Evolutionary conservation across 2,113 vertebrate species (phyloP), one percentile per base, ranked within the genome.

Genomic region (Nothobranchius kuhntae): DNA sequence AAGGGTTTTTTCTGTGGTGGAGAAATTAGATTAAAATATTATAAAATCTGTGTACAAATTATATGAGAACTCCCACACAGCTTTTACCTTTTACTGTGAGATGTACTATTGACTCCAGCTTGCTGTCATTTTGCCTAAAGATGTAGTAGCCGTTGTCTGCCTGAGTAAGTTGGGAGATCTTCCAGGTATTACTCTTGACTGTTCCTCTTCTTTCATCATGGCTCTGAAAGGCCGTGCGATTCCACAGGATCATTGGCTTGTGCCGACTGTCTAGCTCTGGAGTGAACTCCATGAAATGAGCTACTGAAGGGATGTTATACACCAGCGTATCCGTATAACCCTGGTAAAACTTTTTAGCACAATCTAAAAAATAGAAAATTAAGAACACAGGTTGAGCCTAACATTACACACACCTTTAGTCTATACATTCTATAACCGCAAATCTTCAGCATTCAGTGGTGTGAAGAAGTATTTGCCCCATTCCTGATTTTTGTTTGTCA

Each of bases 61-160:
- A 59, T 4, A 26, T 13, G 7, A 44, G 44, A 58, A 67, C 38
- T 17, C 21, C 61, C 4, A 30, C 7, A 24, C 24, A 30, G 15
- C 6, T 50, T 54, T 82, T 21, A 89, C 88, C 86, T 78, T 66
- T 0, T 8, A 88, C 75, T 10, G 0, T 6, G 0, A 89, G 53
- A n/a, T 1, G 9, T 12, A 6, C 54, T 55, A 71, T 66, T 2
- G 5, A 17, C n/a, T 61, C 0, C 13, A 86, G 2, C 38, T 3
- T 5, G 0, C 60, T n/a, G 42, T 77, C 55, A 13, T 61, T 46
- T n/a, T 1, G 1, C 24, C 79, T 71, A 14, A 88, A 24, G 26
- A 53, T 77, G 73, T 89, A 88, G 78, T 61, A 78, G 47, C 88
- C 84, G 0, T 2, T 67, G 71, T 89, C 81, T 54, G 14, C 15